Conservation (phyloP, 2,888 invertebrate species). For the Metellina segmentata region DNA sequence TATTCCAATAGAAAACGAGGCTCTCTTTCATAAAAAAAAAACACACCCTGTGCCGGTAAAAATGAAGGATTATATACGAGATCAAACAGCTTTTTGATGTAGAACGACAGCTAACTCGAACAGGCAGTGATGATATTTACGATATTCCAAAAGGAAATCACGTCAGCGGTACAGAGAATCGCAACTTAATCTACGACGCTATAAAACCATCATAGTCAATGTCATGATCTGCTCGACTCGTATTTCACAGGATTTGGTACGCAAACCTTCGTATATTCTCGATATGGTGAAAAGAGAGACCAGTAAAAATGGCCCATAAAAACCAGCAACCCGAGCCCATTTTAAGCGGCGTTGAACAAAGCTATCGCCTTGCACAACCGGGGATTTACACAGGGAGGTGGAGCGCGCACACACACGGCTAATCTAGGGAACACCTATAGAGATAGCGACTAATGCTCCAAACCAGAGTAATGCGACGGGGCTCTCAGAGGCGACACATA, state of each 20-base stretch:
- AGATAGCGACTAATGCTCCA: constrained; percentile 48
- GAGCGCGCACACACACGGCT: not conserved
- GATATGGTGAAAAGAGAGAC: not conserved
- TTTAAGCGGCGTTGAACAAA: constrained; percentile 20
- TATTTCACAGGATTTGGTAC: too few species aligned
- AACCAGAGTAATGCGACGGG: constrained; percentile 22
- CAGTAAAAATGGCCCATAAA: not conserved
- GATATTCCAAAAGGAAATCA: not conserved
- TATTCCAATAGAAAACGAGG: too few species aligned
- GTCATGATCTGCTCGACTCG: too few species aligned
- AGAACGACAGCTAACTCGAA: not conserved
- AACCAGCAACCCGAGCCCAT: not conserved
- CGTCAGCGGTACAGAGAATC: not conserved
- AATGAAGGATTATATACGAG: too few species aligned
- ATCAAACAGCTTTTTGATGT: too few species aligned
- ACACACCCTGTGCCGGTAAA: too few species aligned
- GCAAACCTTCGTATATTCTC: too few species aligned
- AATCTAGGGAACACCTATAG: constrained; percentile 56
- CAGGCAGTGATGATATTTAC: not conserved
- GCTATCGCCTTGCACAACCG: constrained; percentile 5
- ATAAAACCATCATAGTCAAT: not conserved
- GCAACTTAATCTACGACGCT: not conserved
- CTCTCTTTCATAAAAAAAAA: too few species aligned
- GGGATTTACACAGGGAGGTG: constrained; percentile 1
- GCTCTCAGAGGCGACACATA: constrained; percentile 53